Conservation (phyloP, 2,797 vertebrate genomes). For the Podargus strigoides region DNA sequence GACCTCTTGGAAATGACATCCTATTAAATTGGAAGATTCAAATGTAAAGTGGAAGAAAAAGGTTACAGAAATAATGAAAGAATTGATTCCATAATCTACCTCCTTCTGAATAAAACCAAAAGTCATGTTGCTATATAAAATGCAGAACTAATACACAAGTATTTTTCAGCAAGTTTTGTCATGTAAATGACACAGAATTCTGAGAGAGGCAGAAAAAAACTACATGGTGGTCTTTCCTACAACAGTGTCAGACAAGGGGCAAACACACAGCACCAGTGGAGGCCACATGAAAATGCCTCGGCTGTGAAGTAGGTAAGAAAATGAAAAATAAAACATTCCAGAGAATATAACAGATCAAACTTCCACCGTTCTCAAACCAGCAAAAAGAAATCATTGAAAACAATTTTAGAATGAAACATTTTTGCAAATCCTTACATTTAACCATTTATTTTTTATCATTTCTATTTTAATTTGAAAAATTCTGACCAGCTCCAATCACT, state of each 20-base stretch:
- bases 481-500: not conserved
- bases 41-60: conserved; percentile 54
- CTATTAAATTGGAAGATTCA: conserved; percentile 45
- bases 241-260: not conserved
- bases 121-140: conserved; percentile 33
- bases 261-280: not conserved
- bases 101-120: conserved; percentile 42
- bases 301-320: not conserved
- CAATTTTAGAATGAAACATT: not conserved
- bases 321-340: not conserved
- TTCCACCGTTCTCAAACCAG: not conserved
- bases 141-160: not conserved
- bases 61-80: conserved; percentile 55
- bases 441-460: not conserved
- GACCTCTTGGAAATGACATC: conserved; percentile 33
- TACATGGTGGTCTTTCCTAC: not conserved
- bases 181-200: not conserved
- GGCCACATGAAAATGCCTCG: not conserved
- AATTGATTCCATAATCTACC: conserved; percentile 56
- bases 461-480: not conserved
- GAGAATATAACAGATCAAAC: not conserved
- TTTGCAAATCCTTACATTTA: not conserved
- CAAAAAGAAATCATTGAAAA: not conserved
- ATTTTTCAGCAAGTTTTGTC: not conserved
- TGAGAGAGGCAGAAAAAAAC: not conserved